Base-by-base conservation (phyloP, 2,888 invertebrate genomes). In the Schizaphis graminum region DNA sequence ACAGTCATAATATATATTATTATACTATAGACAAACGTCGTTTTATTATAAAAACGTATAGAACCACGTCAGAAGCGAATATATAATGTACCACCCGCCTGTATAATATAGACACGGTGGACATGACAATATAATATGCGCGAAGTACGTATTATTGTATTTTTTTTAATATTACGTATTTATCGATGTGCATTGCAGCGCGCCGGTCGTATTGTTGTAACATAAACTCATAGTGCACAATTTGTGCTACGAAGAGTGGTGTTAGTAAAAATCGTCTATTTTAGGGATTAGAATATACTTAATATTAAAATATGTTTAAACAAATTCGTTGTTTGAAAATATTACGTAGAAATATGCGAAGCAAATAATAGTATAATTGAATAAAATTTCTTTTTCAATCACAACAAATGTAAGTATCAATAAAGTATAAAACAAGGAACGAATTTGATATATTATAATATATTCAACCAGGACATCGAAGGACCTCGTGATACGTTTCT, bases 131-230 rank as follows among this genome's bases (percentile, higher is more conserved):
- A 53, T 53, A 53, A 53, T 53, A 53, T 21, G 53, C 2, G 53
- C 21, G 53, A 53, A 53, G 53, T 53, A 16, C 53, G 16, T 53
- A 53, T 53, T 21, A 21, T 53, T 21, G 53, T 21, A 1, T 16
- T 53, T 53, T 21, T 53, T 53, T 5, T 53, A 53, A 53, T 0
- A 53, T 53, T 53, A 53, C 21, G 53, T 21, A 11, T 28, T 28
- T 11, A 67, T n/a, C 67, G n/a, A 67, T n/a, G 67, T 67, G 67
- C 21, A 53, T 47, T 47, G 44, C 49, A 53, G 53, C 3, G 4
- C 21, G 21, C 16, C 16, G 53, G 21, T 4, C 4, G n/a, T 67
- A 16, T n/a, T n/a, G 0, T n/a, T n/a, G 0, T 5, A n/a, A n/a
- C 5, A 21, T 8, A 35, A 16, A 35, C 7, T 16, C 21, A 47